Base-by-base conservation (phyloP, 2,888 invertebrate genomes). In the Hypomecis punctinalis region DNA sequence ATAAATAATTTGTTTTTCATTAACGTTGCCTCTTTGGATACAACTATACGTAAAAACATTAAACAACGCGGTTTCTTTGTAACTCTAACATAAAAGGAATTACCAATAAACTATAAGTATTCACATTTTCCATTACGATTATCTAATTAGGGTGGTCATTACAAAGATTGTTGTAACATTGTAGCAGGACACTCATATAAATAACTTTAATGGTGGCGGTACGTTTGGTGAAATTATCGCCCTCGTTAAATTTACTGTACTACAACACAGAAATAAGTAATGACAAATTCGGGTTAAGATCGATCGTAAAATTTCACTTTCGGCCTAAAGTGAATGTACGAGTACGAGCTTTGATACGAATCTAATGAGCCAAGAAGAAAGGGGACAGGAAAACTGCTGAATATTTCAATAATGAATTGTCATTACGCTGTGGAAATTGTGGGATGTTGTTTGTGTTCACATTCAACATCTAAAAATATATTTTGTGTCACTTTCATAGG, bases 351-450 rank as follows among this genome's bases (percentile, higher is more conserved):
- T 36, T 5, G 40, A 66, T 66, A 68, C 68, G 69, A 67, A 66
- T 61, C 45, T 54, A 57, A 48, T 45, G 39, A 63, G 61, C 54
- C 59, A 10, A 33, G 6, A 23, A 48, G 61, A 80, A 83, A 72
- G 77, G 75, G 82, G 58, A 72, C 82, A 79, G 74, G 77, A 79
- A 79, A 55, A 53, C 23, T 23, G 23, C 23, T 23, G 23, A 23
- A 23, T 23, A 23, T 23, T 23, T 23, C 23, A 23, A 23, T 23
- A 23, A 23, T 23, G 3, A 23, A 23, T 23, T 23, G 3, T 23
- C n/a, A 23, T 23, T n/a, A n/a, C n/a, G n/a, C n/a, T n/a, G n/a
- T n/a, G n/a, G n/a, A n/a, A 23, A 23, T 23, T 23, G 3, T 23
- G 23, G 3, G 40, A 5, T 40, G 35, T 59, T 45, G n/a, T 7